A percentile compares a stretch with the other conserved stretches of the same genome.
Conservation (phyloP, 2,888 invertebrate genomes). For the Prostheceraeus crozeri region DNA sequence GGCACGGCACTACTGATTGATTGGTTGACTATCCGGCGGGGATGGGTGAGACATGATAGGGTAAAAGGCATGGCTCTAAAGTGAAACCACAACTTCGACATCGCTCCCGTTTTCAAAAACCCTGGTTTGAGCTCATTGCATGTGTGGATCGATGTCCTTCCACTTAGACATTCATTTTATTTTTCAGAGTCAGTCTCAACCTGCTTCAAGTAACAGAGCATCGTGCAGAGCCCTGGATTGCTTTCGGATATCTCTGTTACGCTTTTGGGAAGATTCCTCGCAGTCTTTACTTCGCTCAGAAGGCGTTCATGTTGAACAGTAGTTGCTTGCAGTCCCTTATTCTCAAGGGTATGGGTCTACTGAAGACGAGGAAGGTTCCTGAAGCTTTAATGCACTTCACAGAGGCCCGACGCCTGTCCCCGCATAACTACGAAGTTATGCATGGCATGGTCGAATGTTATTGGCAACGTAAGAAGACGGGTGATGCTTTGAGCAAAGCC, state of each 20-base stretch:
- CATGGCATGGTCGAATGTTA: background rate
- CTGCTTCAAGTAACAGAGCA: background rate
- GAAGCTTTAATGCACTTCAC: background rate
- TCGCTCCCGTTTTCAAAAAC: too few species aligned
- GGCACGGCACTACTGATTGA: too few species aligned
- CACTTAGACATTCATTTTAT: background rate
- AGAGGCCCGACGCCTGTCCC: background rate
- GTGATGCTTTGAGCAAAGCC: background rate
- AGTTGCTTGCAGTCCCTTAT: background rate
- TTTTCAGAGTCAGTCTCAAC: background rate
- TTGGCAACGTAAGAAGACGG: background rate
- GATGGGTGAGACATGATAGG: too few species aligned
- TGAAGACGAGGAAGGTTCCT: background rate
- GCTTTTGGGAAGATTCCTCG: background rate
- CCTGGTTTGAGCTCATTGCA: too few species aligned
- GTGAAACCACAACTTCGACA: too few species aligned
- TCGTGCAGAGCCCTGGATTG: slow-evolving; percentile 1
- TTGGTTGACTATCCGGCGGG: too few species aligned
- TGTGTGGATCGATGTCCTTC: too few species aligned
- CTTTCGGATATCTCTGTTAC: slow-evolving; percentile 1
- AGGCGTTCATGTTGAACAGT: background rate
- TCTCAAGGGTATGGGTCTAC: background rate
- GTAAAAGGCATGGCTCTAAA: too few species aligned
- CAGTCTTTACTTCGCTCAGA: slow-evolving; percentile 1
- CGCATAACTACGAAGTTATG: background rate